phyloP scores from a whole-genome alignment of 1,140 invertebrate genomes.

The Charaxes varanes region DNA sequence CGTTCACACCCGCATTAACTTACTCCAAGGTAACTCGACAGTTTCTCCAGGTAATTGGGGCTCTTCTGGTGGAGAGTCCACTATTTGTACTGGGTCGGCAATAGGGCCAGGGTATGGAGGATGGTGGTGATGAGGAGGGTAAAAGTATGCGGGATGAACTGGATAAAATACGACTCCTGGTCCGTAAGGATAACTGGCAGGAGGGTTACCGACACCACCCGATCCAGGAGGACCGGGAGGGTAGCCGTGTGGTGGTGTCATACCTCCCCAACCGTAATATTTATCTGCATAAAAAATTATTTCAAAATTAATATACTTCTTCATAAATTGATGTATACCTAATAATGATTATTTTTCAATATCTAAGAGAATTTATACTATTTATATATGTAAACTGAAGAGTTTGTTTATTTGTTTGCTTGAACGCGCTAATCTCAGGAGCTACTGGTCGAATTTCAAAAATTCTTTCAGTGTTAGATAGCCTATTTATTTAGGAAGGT shows the following conservation, averaged over 20 bases:
- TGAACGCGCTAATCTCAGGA: too few relatives aligned
- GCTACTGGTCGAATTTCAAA: too few relatives aligned
- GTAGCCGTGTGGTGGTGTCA: conserved; percentile 37
- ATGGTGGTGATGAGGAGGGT: conserved; percentile 37
- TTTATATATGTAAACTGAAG: too few relatives aligned
- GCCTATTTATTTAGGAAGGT: too few relatives aligned
- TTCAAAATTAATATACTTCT: too few relatives aligned
- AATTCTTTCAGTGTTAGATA: too few relatives aligned
- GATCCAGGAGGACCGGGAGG: conserved; percentile 33
- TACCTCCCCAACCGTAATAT: conserved; percentile 52
- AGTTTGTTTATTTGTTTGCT: too few relatives aligned
- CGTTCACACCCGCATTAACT: conserved; percentile 28
- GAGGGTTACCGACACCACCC: conserved; percentile 23
- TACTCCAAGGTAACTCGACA: conserved; percentile 66
- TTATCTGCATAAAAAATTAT: conserved; percentile 41
- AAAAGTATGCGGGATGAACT: conserved; percentile 55
- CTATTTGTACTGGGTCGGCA: conserved; percentile 25
- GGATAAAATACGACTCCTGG: conserved; percentile 51
- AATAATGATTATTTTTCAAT: too few relatives aligned
- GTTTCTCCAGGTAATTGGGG: conserved; percentile 59
- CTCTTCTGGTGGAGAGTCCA: conserved; percentile 34
- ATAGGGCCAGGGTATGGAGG: conserved; percentile 13
- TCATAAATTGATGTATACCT: too few relatives aligned
- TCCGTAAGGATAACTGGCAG: conserved; percentile 32
- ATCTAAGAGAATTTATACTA: too few relatives aligned